phyloP scores from a whole-genome alignment of 2,888 invertebrate genomes.

The Rotaria sp. region DNA sequence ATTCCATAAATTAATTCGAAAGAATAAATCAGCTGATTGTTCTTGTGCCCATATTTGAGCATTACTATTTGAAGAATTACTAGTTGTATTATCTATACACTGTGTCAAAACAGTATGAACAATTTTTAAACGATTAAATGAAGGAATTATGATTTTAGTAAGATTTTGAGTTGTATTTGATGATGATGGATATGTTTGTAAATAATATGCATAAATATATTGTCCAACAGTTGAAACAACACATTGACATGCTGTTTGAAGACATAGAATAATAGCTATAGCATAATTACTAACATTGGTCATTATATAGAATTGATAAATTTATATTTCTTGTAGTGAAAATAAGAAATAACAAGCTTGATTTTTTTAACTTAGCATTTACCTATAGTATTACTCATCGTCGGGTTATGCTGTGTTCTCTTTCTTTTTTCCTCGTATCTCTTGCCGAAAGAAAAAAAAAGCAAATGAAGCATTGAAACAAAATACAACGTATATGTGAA shows the following conservation, averaged over 20 bases:
- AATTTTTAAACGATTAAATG: neutral
- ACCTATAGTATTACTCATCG: neutral
- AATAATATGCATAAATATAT: slow-evolving; percentile 16
- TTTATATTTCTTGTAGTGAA: neutral
- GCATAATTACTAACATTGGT: neutral
- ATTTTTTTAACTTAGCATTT: neutral
- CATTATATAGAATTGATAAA: neutral
- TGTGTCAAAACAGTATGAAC: neutral
- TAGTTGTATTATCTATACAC: neutral
- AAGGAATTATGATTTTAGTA: neutral
- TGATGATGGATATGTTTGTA: neutral
- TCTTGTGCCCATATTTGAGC: neutral
- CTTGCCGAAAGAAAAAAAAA: neutral
- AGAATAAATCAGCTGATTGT: slow-evolving; percentile 20
- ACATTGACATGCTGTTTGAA: neutral
- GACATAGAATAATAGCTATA: neutral
- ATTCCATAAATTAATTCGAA: neutral
- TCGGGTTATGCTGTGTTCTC: neutral
- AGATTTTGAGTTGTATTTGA: neutral
- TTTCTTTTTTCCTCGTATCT: neutral
- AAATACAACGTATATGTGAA: neutral
- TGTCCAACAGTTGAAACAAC: slow-evolving; percentile 10
- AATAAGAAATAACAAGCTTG: neutral
- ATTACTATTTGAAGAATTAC: neutral
- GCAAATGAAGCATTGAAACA: neutral